phyloP scores from a whole-genome alignment of 64 coral and sea anemone genomes.

The Astreopora myriophthalma region DNA sequence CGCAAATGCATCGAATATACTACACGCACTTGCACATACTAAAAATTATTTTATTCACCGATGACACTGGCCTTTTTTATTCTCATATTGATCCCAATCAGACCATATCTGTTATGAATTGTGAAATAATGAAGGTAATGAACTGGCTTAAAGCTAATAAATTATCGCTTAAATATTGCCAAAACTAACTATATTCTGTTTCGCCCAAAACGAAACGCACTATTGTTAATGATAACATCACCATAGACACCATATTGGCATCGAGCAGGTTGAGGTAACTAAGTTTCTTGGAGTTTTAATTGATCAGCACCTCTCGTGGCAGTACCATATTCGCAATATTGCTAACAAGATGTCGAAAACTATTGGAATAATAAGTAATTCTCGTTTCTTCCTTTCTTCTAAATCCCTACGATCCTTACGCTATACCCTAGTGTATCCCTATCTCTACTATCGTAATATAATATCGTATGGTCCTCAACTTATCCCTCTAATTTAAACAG shows the following conservation, averaged over 20 bases:
- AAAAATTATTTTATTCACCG: background rate
- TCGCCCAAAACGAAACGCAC: background rate
- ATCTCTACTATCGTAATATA: too few relatives aligned
- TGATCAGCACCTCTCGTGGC: constrained; percentile 53
- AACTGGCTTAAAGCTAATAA: constrained; percentile 18
- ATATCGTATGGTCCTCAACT: too few relatives aligned
- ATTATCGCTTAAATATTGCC: constrained; percentile 7
- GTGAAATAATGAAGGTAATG: background rate
- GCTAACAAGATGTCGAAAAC: constrained; percentile 30
- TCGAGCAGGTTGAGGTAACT: background rate
- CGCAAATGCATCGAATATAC: background rate
- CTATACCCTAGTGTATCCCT: too few relatives aligned
- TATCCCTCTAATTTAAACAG: too few relatives aligned
- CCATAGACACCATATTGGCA: background rate
- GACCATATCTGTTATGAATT: background rate
- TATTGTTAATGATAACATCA: background rate
- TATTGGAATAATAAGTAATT: constrained; percentile 48
- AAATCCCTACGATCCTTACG: too few relatives aligned
- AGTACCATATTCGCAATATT: constrained; percentile 45
- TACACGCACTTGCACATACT: background rate
- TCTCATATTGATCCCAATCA: background rate
- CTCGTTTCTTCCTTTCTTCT: constrained; percentile 12
- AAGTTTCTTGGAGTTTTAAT: constrained; percentile 48
- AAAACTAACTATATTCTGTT: constrained; percentile 24
- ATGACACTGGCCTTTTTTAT: background rate